These are phyloP conservation scores for Dinoponera quadriceps DNA, from an alignment of 1,140 invertebrate species.

Conservation along the genomic window DNA sequence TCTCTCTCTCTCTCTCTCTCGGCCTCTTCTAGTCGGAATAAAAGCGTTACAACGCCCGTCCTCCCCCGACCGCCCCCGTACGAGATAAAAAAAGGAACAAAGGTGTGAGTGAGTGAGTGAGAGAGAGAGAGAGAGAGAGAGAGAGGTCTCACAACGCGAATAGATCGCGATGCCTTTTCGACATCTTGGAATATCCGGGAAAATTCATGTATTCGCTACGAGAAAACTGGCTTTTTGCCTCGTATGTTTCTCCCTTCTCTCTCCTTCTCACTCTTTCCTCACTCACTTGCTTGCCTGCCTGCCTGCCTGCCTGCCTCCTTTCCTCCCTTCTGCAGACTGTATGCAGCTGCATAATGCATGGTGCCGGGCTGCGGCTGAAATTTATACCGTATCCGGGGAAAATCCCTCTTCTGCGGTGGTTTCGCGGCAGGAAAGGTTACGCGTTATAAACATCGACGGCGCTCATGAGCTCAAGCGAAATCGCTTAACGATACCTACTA, in stretches of 20 bases:
- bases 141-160: constrained; percentile 16
- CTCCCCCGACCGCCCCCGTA: no score
- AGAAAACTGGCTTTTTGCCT: constrained; percentile 37
- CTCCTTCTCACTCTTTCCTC: no score
- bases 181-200: constrained; percentile 14
- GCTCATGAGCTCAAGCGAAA: not conserved
- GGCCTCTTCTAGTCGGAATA: not conserved
- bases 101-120: not conserved
- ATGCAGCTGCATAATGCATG: constrained; percentile 28
- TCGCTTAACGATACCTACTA: not conserved
- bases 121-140: constrained; percentile 1
- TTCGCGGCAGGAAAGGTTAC: not conserved
- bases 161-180: constrained; percentile 40
- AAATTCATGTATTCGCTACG: constrained; percentile 44
- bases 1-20: constrained; percentile 4
- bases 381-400: constrained; percentile 5
- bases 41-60: constrained; percentile 22
- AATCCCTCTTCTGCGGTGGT: not conserved
- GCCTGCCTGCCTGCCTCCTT: no score
- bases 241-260: not conserved
- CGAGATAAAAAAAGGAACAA: no score
- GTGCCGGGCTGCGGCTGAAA: constrained; percentile 10
- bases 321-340: not conserved
- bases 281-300: no score
- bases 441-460: not conserved